phyloP scores from a whole-genome alignment of 2,888 invertebrate species.

The Drosophila ezoana region DNA sequence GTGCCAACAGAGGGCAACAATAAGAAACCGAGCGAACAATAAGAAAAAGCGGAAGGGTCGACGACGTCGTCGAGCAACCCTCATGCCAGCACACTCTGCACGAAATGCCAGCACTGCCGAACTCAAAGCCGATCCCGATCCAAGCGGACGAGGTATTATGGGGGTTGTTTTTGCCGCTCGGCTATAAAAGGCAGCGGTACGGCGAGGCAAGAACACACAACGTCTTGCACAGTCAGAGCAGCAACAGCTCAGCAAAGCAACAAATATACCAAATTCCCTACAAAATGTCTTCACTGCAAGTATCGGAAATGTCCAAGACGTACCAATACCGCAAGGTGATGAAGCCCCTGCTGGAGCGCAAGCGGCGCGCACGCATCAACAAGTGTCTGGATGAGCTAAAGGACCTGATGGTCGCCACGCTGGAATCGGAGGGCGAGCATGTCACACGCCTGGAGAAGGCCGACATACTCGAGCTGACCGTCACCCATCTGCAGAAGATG shows the following conservation, averaged over 20 bases:
- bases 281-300: conserved; percentile 79
- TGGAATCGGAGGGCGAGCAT: conserved; percentile 93
- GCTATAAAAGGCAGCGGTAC: conserved; percentile 72
- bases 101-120: conserved; percentile 66
- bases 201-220: conserved; percentile 62
- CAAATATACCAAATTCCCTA: conserved; percentile 12
- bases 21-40: conserved; percentile 75
- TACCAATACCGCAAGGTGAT: conserved; percentile 97
- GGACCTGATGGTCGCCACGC: conserved; percentile 91
- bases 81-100: conserved; percentile 66
- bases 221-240: conserved; percentile 68
- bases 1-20: conserved; percentile 63
- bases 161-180: conserved; percentile 56
- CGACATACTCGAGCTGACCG: conserved; percentile 94
- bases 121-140: conserved; percentile 17
- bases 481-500: conserved; percentile 92
- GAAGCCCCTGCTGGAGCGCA: conserved; percentile 96
- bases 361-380: conserved; percentile 95
- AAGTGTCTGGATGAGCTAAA: conserved; percentile 95
- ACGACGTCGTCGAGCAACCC: conserved; percentile 57
- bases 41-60: conserved; percentile 75
- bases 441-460: conserved; percentile 96
- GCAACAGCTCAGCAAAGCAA: conserved; percentile 60
- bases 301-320: conserved; percentile 90
- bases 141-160: conserved; percentile 32